Evolutionary conservation across 1,140 invertebrate genomes (phyloP), one percentile per base, ranked within the genome.

Genomic region (Nasonia longicornis): DNA sequence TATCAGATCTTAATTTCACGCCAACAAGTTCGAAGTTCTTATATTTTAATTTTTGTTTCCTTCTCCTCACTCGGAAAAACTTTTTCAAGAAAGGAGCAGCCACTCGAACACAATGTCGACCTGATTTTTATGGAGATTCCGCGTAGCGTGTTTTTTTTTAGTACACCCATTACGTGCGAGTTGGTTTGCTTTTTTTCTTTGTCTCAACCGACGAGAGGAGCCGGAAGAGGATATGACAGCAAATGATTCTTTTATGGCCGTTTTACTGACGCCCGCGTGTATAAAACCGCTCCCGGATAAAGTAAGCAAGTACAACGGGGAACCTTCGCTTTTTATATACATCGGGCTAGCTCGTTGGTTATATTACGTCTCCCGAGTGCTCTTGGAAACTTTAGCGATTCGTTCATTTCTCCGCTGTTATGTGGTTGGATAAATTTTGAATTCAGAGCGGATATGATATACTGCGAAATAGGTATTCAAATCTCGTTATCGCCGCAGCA

Each of bases 1-100:
- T 66, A 77, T 77, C 14, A 67, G 29, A 63, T 77, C 42, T 67
- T 26, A 58, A 58, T 12, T 71, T 42, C 35, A 70, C 10, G n/a
- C 22, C 42, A 42, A 26, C 12, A 67, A 22, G 20, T 64, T 14
- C 38, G 2, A 64, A 16, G 31, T 20, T 42, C 16, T 42, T 48
- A 67, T 16, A 42, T 22, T 42, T 67, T 29, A 29, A 42, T 48
- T 67, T 77, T 35, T 20, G 2, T n/a, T 26, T 26, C 26, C 26
- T 26, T 26, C 26, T 64, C 2, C 63, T 12, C n/a, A 10, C 29
- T 29, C 14, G 29, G 11, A 66, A 66, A 42, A 76, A 20, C n/a
- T 35, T 67, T 26, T 26, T 45, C 8, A 67, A 63, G 22, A 63
- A 38, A 1, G 26, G 16, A 35, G 2, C 58, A 20, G 45, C 14